Percentiles rank a stretch among this genome's conserved stretches.
These are phyloP conservation scores for Notodromas monacha DNA, from an alignment of 2,888 invertebrate genomes.

Conservation along the genomic window DNA sequence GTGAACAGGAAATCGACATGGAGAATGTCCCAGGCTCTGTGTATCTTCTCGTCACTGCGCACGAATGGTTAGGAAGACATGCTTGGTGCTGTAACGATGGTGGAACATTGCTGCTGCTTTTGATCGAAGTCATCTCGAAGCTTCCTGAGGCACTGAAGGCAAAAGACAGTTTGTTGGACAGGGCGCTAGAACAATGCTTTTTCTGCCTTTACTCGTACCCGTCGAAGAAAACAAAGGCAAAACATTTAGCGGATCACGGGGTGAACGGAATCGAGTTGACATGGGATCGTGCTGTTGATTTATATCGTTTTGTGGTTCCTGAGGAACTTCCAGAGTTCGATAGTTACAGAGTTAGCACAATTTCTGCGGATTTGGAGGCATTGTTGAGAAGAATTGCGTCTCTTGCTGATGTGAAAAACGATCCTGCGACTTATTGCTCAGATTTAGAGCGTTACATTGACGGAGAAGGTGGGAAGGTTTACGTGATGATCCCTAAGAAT, in stretches of 20 bases:
- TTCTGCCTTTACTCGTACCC: constrained; percentile 61
- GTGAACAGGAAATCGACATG: constrained; percentile 10
- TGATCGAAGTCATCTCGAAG: constrained; percentile 27
- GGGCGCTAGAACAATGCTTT: constrained; percentile 42
- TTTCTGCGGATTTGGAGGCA: constrained; percentile 45
- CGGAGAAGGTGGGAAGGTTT: no score
- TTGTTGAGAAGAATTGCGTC: constrained; percentile 33
- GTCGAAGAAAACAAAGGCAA: constrained; percentile 26
- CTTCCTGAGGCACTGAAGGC: constrained; percentile 12
- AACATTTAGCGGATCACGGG: constrained; percentile 8
- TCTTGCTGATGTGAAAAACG: constrained; percentile 18
- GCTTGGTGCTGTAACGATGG: constrained; percentile 42
- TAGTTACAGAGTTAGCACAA: constrained; percentile 28
- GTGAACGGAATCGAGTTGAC: constrained; percentile 13
- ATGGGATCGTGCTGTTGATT: constrained; percentile 15
- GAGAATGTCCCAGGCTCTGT: constrained; percentile 22
- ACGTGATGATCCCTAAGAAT: no score
- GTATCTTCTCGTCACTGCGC: constrained; percentile 41
- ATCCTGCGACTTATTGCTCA: neutral
- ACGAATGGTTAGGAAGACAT: constrained; percentile 30
- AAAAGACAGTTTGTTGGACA: constrained; percentile 11
- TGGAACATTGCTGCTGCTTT: constrained; percentile 41
- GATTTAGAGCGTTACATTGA: neutral
- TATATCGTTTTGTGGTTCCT: constrained; percentile 43
- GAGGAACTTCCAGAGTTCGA: constrained; percentile 45